Base-by-base conservation (phyloP, 2,888 invertebrate species). In the Micoletzkya japonica region DNA sequence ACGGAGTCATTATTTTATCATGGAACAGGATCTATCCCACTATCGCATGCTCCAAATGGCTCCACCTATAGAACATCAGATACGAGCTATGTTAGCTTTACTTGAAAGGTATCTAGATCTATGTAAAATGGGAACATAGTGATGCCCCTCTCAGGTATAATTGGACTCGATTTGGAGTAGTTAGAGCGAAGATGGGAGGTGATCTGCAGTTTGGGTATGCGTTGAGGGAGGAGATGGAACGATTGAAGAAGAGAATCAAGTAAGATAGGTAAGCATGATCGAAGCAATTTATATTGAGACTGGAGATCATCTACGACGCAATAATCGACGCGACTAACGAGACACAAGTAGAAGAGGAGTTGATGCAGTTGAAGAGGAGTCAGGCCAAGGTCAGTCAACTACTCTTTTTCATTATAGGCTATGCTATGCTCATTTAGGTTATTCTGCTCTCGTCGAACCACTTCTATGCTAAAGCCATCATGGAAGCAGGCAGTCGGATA, bases 41-140 rank as follows among this genome's bases (percentile, higher is more conserved):
- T 80, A 80, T 69, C 73, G 79, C 4, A 80, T 84, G 94, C 72
- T 84, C 77, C 96, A 96, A 88, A 89, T 97, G 87, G 96, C 96
- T 70, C 96, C 97, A 74, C 94, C 95, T 70, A 90, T 97, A 82
- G 93, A 94, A 87, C 96, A 97, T 87, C 96, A 95, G 88, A 94
- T 94, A 52, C 92, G 93, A 67, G 95, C 95, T 70, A 95, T 96
- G 94, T 87, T 95, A 82, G 93, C 93, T 86, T 93, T 97, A 84
- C 88, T 96, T 85, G 92, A 92, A 87, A 90, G 95, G 80, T 96
- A 95, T 89, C 93, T 39, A 10, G 39, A 39, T 39, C 39, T 39
- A 39, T 7, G 17, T 7, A 39, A 39, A 39, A 39, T 39, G 7
- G 10, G 39, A 39, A 10, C 17, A 10, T 39, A 17, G 39, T 17